Percentiles rank a stretch among this genome's conserved stretches.
Evolutionary conservation across 1,140 invertebrate genomes (phyloP).

Genomic region (Steinernema feltiae): DNA sequence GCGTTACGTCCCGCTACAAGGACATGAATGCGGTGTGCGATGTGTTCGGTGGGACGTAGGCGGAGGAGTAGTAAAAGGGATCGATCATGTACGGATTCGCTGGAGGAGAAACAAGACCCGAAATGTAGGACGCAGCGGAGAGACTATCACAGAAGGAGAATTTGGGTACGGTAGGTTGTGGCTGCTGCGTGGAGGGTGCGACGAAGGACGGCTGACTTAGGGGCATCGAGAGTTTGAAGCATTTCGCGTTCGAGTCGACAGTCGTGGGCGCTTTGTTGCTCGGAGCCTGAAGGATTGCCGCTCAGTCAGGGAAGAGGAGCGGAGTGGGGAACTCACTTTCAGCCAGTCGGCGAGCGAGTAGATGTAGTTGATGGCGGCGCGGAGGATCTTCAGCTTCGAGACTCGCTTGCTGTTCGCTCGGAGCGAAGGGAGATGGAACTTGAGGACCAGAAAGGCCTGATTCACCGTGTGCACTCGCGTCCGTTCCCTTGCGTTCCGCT

Average conservation of each 20-base stretch:
- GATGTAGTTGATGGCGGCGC: constrained; percentile 50
- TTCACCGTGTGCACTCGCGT: constrained; percentile 49
- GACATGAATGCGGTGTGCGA: too few relatives aligned
- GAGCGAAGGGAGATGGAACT: constrained; percentile 39
- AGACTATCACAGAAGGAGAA: not conserved
- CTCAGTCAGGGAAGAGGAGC: not conserved
- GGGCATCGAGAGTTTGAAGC: not conserved
- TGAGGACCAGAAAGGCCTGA: constrained; percentile 47
- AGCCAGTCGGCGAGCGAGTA: constrained; percentile 26
- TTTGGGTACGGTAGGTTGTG: not conserved
- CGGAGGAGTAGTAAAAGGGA: not conserved
- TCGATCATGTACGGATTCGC: not conserved
- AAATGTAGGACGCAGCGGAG: not conserved
- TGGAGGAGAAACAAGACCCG: not conserved
- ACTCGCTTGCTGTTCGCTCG: constrained; percentile 42
- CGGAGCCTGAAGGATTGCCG: not conserved
- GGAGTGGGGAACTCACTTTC: not conserved
- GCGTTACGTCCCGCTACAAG: too few relatives aligned
- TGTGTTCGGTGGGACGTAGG: too few relatives aligned
- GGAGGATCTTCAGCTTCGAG: constrained; percentile 50
- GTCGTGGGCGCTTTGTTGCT: not conserved
- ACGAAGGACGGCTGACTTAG: not conserved
- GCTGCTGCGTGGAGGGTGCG: not conserved
- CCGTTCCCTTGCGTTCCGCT: constrained; percentile 47
- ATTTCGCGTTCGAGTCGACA: not conserved